Evolutionary conservation across 2,113 vertebrate genomes (phyloP).

Genomic region (Colius striatus): DNA sequence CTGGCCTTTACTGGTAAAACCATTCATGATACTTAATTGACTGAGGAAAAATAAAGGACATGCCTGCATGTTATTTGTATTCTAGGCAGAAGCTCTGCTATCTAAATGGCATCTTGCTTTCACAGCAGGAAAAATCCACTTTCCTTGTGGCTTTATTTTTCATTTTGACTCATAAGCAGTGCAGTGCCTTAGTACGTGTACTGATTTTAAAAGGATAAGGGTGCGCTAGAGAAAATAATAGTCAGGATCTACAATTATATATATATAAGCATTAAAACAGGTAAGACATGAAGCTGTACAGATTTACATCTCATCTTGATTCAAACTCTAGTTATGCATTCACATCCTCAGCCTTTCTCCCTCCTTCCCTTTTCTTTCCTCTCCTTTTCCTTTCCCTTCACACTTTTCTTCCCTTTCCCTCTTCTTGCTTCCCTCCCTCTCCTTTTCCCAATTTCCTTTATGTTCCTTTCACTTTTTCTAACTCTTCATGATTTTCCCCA

Average conservation of each 20-base stretch:
- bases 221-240: background rate
- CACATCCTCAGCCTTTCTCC: background rate
- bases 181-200: background rate
- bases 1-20: accelerated
- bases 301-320: background rate
- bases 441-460: background rate
- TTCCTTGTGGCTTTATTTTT: background rate
- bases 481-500: background rate
- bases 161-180: background rate
- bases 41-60: background rate
- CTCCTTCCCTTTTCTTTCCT: background rate
- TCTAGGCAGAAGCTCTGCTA: background rate
- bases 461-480: background rate
- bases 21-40: background rate
- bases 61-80: background rate
- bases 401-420: background rate
- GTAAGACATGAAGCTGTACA: background rate
- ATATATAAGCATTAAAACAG: background rate
- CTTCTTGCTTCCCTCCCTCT: background rate
- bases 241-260: background rate
- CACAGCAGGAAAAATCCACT: background rate
- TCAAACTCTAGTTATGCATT: background rate
- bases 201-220: background rate
- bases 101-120: background rate
- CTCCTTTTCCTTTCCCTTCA: background rate